Conservation (phyloP, 2,797 vertebrate genomes). For the Coracias cyanogaster region DNA sequence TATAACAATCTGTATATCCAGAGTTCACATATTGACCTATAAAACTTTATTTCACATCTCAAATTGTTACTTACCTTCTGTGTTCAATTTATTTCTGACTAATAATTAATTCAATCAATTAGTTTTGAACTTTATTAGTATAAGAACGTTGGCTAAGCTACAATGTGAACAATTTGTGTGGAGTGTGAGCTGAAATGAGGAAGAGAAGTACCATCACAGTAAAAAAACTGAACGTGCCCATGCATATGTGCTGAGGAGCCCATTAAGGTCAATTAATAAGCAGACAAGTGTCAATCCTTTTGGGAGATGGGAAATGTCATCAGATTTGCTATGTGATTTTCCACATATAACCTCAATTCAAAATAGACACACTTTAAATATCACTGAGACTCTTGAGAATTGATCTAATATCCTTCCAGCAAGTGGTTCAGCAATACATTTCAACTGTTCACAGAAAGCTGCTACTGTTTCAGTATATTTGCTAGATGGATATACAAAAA, state of each 20-base stretch:
- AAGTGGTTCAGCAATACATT: not conserved
- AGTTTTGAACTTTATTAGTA: not conserved
- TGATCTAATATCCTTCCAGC: not conserved
- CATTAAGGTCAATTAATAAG: conserved; percentile 21
- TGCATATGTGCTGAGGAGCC: not conserved
- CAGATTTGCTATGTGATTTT: conserved; percentile 10
- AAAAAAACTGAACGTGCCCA: not conserved
- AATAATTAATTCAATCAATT: not conserved
- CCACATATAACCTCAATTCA: not conserved
- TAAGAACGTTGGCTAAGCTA: not conserved
- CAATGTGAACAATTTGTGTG: not conserved
- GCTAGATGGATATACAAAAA: not conserved
- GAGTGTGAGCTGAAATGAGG: not conserved
- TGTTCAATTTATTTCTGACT: not conserved
- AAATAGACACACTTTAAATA: conserved; percentile 17
- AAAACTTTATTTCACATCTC: not conserved
- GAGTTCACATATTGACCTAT: not conserved
- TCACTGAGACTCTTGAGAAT: not conserved
- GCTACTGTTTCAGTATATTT: not conserved
- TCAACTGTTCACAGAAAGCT: not conserved
- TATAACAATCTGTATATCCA: not conserved
- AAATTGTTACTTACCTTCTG: not conserved
- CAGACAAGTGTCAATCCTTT: not conserved
- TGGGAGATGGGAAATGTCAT: not conserved
- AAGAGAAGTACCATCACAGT: not conserved